A percentile compares a stretch with the other conserved stretches of the same genome.
Evolutionary conservation across 2,888 invertebrate genomes (phyloP).

Genomic region (Netelia fuscicornis): DNA sequence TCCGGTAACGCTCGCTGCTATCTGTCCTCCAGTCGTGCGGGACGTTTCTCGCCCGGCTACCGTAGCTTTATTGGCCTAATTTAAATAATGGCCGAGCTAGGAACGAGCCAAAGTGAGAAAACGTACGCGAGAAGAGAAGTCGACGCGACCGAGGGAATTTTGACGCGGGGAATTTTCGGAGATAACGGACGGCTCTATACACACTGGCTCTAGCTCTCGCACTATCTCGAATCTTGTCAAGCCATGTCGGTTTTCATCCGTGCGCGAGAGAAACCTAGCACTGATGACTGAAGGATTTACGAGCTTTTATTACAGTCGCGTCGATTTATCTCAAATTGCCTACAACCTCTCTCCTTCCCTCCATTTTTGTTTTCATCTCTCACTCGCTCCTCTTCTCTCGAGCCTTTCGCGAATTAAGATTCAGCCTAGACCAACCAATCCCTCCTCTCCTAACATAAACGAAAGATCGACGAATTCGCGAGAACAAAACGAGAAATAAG

Average conservation of each 20-base stretch:
- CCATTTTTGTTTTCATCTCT: conserved; percentile 68
- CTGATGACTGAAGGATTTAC: conserved; percentile 82
- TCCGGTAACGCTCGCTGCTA: neutral
- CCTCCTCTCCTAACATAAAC: neutral
- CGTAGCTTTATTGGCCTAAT: conserved; percentile 82
- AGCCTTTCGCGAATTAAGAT: conserved; percentile 79
- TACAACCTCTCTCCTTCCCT: neutral
- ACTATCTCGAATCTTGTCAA: conserved; percentile 72
- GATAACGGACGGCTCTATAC: conserved; percentile 66
- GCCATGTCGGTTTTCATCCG: conserved; percentile 61
- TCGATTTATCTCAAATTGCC: conserved; percentile 75
- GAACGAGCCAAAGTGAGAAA: conserved; percentile 21
- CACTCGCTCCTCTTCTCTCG: conserved; percentile 28
- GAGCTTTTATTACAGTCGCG: conserved; percentile 77
- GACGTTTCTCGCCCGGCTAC: conserved; percentile 2
- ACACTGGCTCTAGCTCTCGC: conserved; percentile 67
- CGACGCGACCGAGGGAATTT: conserved; percentile 19
- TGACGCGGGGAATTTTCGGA: conserved; percentile 14
- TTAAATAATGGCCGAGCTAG: conserved; percentile 80
- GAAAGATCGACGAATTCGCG: conserved; percentile 19
- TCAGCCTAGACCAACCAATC: conserved; percentile 61
- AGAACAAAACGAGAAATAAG: neutral
- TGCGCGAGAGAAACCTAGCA: conserved; percentile 39
- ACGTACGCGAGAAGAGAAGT: conserved; percentile 26
- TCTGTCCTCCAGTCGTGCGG: neutral